A percentile compares a stretch with the other conserved stretches of the same genome.
These are phyloP conservation scores for Acronicta psi DNA, from an alignment of 2,888 invertebrate species.

Conservation along the genomic window DNA sequence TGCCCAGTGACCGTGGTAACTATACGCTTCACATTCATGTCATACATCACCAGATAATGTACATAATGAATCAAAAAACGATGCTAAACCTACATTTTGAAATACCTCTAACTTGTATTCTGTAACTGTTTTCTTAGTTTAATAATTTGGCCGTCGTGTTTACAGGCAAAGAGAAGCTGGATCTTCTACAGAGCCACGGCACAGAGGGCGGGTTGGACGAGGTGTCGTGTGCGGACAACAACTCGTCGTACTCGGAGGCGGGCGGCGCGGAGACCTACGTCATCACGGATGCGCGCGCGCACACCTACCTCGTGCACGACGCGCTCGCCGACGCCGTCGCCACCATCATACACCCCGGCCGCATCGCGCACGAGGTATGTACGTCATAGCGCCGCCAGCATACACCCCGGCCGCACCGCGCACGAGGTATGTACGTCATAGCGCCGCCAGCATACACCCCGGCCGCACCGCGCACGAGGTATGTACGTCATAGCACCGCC, in stretches of 20 bases:
- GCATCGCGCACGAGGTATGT: too few relatives aligned
- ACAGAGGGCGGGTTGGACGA: slow-evolving; percentile 68
- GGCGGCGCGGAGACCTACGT: slow-evolving; percentile 81
- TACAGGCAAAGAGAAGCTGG: slow-evolving; percentile 75
- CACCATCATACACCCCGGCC: slow-evolving; percentile 59
- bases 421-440: too few relatives aligned
- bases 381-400: too few relatives aligned
- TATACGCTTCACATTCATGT: too few relatives aligned
- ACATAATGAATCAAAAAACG: too few relatives aligned
- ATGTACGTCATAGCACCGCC: too few relatives aligned
- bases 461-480: too few relatives aligned
- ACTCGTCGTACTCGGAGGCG: slow-evolving; percentile 55
- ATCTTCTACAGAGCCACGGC: slow-evolving; percentile 61
- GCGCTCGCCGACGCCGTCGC: slow-evolving; percentile 63
- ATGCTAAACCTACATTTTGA: too few relatives aligned
- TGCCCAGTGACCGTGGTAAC: slow-evolving; percentile 68
- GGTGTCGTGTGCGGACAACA: slow-evolving; percentile 62
- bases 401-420: too few relatives aligned
- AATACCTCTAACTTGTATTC: too few relatives aligned
- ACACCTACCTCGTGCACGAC: slow-evolving; percentile 77
- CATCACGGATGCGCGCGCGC: slow-evolving; percentile 76
- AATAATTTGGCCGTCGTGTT: neutral
- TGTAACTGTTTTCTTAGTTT: neutral
- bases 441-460: too few relatives aligned
- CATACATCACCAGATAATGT: too few relatives aligned